Base-by-base conservation (phyloP, 1,140 invertebrate genomes). In the Zaprionus lachaisei region DNA sequence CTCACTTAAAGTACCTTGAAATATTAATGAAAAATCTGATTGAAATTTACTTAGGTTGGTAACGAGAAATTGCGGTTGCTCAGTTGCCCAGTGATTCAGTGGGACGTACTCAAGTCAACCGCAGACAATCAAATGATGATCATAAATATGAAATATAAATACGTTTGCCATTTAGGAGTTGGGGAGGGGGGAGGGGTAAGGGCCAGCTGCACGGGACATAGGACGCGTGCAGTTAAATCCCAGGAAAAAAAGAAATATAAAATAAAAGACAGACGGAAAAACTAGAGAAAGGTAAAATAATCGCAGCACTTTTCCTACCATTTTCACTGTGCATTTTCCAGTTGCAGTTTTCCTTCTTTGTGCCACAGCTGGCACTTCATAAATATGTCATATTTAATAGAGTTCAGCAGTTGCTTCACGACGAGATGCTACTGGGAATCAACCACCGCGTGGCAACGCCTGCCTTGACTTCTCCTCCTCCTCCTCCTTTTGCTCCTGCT, bases 301-400 rank as follows among this genome's bases (percentile, higher is more conserved):
- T 74, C 70, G 54, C 76, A 74, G 70, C 65, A 73, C 75, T 78
- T 78, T 77, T 77, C 31, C 71, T 51, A 69, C 54, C 47, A 65
- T 80, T 80, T 80, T 71, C 44, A 54, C 51, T 65, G 70, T 73
- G 64, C 72, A 78, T 80, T 83, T 74, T 68, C 65, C 55, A 62
- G n/a, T 62, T 66, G 63, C 65, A 67, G 66, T 81, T 79, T 72
- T 64, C 61, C 56, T 9, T 11, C 31, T 58, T 82, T 86, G 75
- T 83, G 44, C 55, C 60, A 67, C 77, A 77, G 68, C 73, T 77
- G 76, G 68, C 91, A 92, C 91, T 92, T 92, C 91, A 92, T 92
- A 92, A 92, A 92, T 78, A 92, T 92, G 91, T 92, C 91, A 92
- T 92, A 92, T 82, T 89, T 92, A 92, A 92, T 92, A 85, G 80